A percentile compares a stretch with the other conserved stretches of the same genome.
These are phyloP conservation scores for Eumerus sabulonum DNA, from an alignment of 2,888 invertebrate species.

Conservation along the genomic window DNA sequence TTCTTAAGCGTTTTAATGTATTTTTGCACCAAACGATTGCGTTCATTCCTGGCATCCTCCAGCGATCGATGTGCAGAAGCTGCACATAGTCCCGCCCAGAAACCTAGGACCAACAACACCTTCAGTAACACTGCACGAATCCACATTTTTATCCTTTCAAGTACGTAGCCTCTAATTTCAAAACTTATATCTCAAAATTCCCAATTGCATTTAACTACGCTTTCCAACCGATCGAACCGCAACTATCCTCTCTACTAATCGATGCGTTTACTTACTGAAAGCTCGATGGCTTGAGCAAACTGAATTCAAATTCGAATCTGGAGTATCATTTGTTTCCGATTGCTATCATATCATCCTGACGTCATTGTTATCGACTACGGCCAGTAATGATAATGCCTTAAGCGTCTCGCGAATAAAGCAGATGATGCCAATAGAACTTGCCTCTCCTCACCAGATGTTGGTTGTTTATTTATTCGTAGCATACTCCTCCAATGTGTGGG, in stretches of 20 bases:
- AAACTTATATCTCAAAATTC: conserved; percentile 3
- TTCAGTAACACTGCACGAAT: not conserved
- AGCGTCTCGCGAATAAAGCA: conserved; percentile 4
- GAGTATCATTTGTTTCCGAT: conserved; percentile 20
- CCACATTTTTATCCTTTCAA: not conserved
- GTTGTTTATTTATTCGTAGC: conserved; percentile 38
- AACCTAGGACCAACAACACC: conserved; percentile 18
- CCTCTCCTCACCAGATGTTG: conserved; percentile 34
- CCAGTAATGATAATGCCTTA: conserved; percentile 33
- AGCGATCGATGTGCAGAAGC: conserved; percentile 71
- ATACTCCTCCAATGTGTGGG: not conserved
- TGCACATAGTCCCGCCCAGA: conserved; percentile 15
- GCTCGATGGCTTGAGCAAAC: conserved; percentile 13
- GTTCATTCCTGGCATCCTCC: conserved; percentile 76
- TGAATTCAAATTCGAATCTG: conserved; percentile 42
- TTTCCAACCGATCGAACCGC: conserved; percentile 47
- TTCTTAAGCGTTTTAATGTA: conserved; percentile 85
- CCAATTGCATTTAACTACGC: not conserved
- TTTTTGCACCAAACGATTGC: conserved; percentile 83
- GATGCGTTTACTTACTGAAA: conserved; percentile 30
- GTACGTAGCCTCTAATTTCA: not conserved
- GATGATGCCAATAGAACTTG: not conserved
- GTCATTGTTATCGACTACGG: conserved; percentile 44
- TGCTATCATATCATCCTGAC: conserved; percentile 52
- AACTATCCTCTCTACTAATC: conserved; percentile 42